A percentile compares a stretch with the other conserved stretches of the same genome.
Conservation (phyloP, 2,113 vertebrate genomes). For the Struthio camelus region DNA sequence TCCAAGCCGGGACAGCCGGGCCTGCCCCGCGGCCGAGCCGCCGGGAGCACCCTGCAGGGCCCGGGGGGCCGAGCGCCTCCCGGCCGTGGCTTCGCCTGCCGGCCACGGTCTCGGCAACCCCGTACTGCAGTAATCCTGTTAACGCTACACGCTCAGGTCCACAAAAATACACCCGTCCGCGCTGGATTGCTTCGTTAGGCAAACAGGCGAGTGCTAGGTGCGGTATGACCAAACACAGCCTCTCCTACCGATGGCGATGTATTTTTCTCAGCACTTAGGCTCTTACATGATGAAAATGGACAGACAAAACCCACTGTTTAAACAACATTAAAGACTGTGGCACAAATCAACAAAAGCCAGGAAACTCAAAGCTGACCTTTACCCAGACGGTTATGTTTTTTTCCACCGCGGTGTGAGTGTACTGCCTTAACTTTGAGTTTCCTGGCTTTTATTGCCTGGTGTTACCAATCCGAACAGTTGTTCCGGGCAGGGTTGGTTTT, state of each 20-base stretch:
- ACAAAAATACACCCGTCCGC: not conserved
- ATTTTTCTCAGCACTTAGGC: not conserved
- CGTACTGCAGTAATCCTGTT: not conserved
- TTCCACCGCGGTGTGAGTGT: conserved; percentile 29
- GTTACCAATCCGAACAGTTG: not conserved
- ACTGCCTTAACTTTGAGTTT: conserved; percentile 37
- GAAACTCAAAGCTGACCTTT: conserved; percentile 76
- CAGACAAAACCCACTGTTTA: conserved; percentile 52
- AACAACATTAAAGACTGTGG: conserved; percentile 46
- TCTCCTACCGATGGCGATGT: not conserved
- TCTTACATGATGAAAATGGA: conserved; percentile 42
- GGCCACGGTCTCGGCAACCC: not conserved
- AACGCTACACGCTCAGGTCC: not conserved
- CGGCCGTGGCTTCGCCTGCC: no score
- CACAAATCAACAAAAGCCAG: conserved; percentile 74
- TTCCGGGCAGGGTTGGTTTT: not conserved
- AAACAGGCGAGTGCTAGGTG: accelerated
- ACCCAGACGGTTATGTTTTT: conserved; percentile 43
- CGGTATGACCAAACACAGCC: accelerated
- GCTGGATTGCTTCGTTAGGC: not conserved
- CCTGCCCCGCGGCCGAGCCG: not conserved
- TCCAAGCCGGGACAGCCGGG: accelerated
- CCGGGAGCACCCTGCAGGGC: no score
- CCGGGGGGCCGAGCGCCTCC: no score
- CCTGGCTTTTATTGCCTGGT: conserved; percentile 40